phyloP scores from a whole-genome alignment of 2,797 vertebrate species.

The Bradypodion pumilum region DNA sequence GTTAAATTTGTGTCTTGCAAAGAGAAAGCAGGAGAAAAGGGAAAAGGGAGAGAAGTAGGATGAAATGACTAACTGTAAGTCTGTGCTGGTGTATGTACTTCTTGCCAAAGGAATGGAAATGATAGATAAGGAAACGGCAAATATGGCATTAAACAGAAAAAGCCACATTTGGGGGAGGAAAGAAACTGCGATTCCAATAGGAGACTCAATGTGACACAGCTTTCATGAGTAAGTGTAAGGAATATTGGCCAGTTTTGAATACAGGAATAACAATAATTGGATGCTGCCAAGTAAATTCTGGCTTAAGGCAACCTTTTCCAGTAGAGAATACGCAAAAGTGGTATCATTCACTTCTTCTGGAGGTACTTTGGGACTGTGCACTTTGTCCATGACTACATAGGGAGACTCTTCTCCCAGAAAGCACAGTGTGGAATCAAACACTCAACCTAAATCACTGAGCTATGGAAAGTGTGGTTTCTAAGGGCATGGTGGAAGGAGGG shows the following conservation, averaged over 20 bases:
- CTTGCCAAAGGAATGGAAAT: not conserved
- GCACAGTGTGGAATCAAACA: no score
- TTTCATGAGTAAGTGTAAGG: not conserved
- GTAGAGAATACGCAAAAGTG: no score
- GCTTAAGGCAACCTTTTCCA: no score
- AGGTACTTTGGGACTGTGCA: no score
- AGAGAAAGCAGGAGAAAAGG: not conserved
- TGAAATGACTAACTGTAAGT: fast-evolving
- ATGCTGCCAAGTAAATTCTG: no score
- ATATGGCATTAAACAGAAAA: not conserved
- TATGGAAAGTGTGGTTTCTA: not conserved
- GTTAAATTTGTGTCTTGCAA: conserved; percentile 46
- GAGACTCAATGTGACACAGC: not conserved
- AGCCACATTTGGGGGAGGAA: not conserved
- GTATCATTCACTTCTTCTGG: no score
- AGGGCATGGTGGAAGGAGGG: not conserved
- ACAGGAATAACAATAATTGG: not conserved
- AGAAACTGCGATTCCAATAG: not conserved
- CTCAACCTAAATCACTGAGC: not conserved
- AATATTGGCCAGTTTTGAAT: not conserved
- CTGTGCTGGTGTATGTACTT: not conserved
- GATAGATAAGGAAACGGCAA: not conserved
- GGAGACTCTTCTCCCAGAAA: no score
- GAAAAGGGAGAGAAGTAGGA: conserved; percentile 13
- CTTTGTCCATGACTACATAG: no score